Percentiles rank a stretch among this genome's conserved stretches.
Evolutionary conservation across 2,113 vertebrate genomes (phyloP).

Genomic region (Apeltes quadracus): DNA sequence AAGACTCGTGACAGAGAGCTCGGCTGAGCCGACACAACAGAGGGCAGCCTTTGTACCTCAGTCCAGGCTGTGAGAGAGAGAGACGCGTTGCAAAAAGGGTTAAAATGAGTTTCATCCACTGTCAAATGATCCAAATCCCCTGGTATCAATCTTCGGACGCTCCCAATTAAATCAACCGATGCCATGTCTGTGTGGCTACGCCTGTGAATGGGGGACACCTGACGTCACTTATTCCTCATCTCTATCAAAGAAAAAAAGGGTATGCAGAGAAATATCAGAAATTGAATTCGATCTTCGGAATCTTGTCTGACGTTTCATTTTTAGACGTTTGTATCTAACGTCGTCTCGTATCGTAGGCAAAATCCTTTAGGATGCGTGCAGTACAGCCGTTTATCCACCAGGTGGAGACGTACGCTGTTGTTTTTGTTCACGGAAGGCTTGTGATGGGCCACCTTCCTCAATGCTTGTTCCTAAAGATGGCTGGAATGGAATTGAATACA

Average conservation of each 20-base stretch:
- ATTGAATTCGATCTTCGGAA: no score
- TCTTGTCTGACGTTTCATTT: no score
- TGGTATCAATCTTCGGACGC: constrained; percentile 29
- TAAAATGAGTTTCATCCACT: not conserved
- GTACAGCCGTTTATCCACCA: not conserved
- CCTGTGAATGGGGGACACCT: no score
- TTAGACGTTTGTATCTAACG: not conserved
- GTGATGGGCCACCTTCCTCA: no score
- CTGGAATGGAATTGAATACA: no score
- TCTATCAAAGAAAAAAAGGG: not conserved
- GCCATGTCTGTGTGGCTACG: not conserved
- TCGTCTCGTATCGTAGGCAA: no score
- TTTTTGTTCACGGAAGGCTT: no score
- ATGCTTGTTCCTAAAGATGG: no score
- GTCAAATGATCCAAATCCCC: constrained; percentile 35
- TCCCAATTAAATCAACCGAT: not conserved
- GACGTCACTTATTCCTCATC: not conserved
- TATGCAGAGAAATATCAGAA: not conserved
- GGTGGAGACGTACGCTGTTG: not conserved
- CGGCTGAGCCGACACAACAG: constrained; percentile 23
- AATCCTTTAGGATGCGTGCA: not conserved
- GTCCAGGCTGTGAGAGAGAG: not conserved
- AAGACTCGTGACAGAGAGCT: constrained; percentile 33
- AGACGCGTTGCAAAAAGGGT: not conserved
- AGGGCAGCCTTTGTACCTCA: constrained; percentile 2